Conservation (phyloP, 2,797 vertebrate species). For the Halcyon leucocephala region DNA sequence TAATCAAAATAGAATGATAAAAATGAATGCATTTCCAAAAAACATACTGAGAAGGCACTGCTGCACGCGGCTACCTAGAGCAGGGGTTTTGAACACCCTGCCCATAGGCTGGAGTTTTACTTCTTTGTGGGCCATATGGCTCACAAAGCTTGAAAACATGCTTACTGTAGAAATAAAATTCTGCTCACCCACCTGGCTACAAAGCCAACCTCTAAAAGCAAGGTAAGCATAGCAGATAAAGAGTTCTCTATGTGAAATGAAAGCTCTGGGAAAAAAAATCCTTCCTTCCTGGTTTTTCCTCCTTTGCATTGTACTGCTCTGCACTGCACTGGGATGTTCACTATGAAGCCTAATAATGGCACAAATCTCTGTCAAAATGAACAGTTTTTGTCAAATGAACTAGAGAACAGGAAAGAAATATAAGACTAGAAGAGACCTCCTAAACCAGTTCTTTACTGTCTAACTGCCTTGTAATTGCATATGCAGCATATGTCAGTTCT, state of each 20-base stretch:
- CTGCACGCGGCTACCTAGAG: not conserved
- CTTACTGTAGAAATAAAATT: constrained; percentile 4
- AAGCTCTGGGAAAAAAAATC: not conserved
- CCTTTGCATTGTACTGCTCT: not conserved
- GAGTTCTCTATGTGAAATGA: not conserved
- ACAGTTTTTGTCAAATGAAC: not conserved
- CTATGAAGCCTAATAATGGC: not conserved
- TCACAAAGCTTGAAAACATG: constrained; percentile 3
- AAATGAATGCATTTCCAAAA: not conserved
- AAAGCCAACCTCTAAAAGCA: constrained; percentile 25
- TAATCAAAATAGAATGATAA: constrained; percentile 28
- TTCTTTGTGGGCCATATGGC: constrained; percentile 27
- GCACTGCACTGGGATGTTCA: not conserved
- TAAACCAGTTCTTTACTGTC: not conserved
- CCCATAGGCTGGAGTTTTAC: not conserved
- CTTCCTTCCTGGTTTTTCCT: not conserved
- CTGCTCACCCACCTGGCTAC: constrained; percentile 14
- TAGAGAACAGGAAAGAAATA: not conserved
- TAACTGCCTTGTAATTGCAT: not conserved
- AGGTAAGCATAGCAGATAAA: constrained; percentile 36
- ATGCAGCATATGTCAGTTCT: not conserved
- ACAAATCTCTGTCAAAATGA: not conserved
- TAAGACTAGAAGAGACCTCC: not conserved
- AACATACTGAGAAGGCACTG: not conserved
- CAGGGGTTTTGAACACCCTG: constrained; percentile 19